Percentiles rank a stretch among this genome's conserved stretches.
Evolutionary conservation across 2,797 vertebrate genomes (phyloP).

Genomic region (Labroides dimidiatus): DNA sequence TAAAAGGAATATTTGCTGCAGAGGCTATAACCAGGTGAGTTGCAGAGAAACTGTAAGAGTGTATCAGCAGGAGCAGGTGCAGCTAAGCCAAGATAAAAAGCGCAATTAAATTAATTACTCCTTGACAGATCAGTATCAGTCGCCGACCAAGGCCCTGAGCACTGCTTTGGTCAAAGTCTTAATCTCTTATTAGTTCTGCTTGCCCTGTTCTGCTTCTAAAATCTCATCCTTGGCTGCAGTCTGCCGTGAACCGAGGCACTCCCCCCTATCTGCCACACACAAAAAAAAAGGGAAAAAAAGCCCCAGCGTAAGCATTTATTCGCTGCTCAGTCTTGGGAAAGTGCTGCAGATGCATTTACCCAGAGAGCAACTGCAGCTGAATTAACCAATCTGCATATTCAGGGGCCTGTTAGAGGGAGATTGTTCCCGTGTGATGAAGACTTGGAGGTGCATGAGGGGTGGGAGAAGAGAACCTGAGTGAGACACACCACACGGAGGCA

Average conservation of each 20-base stretch:
- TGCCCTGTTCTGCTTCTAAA: slow-evolving; percentile 60
- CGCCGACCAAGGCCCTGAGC: slow-evolving; percentile 59
- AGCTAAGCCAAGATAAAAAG: slow-evolving; percentile 60
- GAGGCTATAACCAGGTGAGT: slow-evolving; percentile 66
- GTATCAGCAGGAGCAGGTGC: slow-evolving; percentile 58
- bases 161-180: slow-evolving; percentile 61
- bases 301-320: slow-evolving; percentile 83
- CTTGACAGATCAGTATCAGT: slow-evolving; percentile 66
- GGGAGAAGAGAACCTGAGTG: slow-evolving; percentile 44
- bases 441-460: slow-evolving; percentile 44
- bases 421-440: slow-evolving; percentile 70
- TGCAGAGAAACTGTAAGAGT: slow-evolving; percentile 37
- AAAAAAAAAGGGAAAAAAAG: slow-evolving; percentile 49
- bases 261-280: slow-evolving; percentile 52
- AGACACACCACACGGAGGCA: slow-evolving; percentile 50
- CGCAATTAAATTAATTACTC: slow-evolving; percentile 72
- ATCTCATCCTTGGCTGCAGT: slow-evolving; percentile 72
- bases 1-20: slow-evolving; percentile 75
- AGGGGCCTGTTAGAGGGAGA: slow-evolving; percentile 67
- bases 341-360: slow-evolving; percentile 86
- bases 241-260: slow-evolving; percentile 64
- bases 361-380: slow-evolving; percentile 83
- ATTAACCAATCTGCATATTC: slow-evolving; percentile 86
- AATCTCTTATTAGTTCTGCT: slow-evolving; percentile 75
- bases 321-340: slow-evolving; percentile 80